Base-by-base conservation (phyloP, 2,797 vertebrate species). In the Pseudochromis fuscus region DNA sequence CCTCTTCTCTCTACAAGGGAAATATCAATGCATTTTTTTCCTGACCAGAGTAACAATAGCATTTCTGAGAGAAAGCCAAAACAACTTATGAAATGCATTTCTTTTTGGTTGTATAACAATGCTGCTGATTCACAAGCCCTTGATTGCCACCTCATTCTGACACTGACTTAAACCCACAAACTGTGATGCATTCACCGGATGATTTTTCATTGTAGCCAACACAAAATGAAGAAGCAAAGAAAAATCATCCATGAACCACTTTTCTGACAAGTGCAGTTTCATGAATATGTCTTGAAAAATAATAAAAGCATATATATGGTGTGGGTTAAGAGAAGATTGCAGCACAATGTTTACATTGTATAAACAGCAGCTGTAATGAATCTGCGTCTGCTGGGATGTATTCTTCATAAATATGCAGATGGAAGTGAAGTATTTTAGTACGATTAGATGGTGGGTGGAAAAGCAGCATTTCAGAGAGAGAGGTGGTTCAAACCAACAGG, bases 321-420 rank as follows among this genome's bases (percentile, higher is more conserved):
- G 75, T 72, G 63, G 50, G 46, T 38, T 9, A 28, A 30, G 37
- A 12, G 23, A 55, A 48, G 53, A 42, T n/a, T 30, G 24, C 25
- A 58, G 37, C 56, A 51, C 30, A 24, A 18, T 57, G 68, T 71
- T 81, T 57, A 27, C 46, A 50, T 76, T 64, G 40, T 35, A 70
- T 62, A 46, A 73, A 67, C 23, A 52, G 75, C 12, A 56, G 37
- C 59, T 46, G 50, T 48, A 67, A 73, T 75, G 16, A 69, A 72
- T 64, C 56, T 75, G 52, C 52, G 42, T 4, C 62, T 51, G 56
- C 51, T 49, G 10, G 53, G 30, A 63, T 49, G 55, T 37, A 9
- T 73, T 79, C 62, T 79, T 83, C 72, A 68, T 84, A 44, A 84
- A 85, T 74, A 83, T 69, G 63, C 79, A 84, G 72, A 77, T 72